These are phyloP conservation scores for Stictocephala bisonia DNA, from an alignment of 2,888 invertebrate genomes.

Conservation along the genomic window DNA sequence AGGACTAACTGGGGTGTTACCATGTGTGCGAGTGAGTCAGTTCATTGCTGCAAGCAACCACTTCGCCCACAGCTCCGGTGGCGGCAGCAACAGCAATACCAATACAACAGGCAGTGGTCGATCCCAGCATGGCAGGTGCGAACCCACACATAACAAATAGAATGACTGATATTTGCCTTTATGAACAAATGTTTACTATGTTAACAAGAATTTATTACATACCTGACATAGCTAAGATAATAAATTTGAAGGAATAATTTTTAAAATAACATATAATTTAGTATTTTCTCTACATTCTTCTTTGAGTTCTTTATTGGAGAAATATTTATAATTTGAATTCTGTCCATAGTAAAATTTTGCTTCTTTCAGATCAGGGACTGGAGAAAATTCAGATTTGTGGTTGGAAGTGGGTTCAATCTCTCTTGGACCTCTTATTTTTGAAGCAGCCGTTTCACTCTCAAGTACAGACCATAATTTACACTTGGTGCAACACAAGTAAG, in stretches of 20 bases:
- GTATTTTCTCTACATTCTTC: no score
- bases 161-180: no score
- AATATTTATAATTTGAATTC: no score
- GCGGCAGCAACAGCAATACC: slow-evolving; percentile 71
- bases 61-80: slow-evolving; percentile 60
- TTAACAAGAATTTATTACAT: no score
- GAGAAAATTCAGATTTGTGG: slow-evolving; percentile 78
- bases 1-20: slow-evolving; percentile 88
- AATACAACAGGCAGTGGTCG: slow-evolving; percentile 73
- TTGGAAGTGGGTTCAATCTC: slow-evolving; percentile 91
- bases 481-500: slow-evolving; percentile 80
- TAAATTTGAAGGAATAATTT: no score
- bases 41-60: slow-evolving; percentile 71
- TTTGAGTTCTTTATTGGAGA: no score
- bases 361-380: slow-evolving; percentile 56
- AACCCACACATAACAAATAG: no score
- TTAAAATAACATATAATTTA: no score
- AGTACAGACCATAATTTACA: slow-evolving; percentile 82
- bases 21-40: slow-evolving; percentile 76
- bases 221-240: no score
- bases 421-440: slow-evolving; percentile 90
- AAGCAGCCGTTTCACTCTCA: slow-evolving; percentile 87
- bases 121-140: slow-evolving; percentile 64
- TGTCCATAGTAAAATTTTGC: no score
- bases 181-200: no score